These are phyloP conservation scores for Heterodera carotae DNA, from an alignment of 1,140 invertebrate genomes.

Conservation along the genomic window DNA sequence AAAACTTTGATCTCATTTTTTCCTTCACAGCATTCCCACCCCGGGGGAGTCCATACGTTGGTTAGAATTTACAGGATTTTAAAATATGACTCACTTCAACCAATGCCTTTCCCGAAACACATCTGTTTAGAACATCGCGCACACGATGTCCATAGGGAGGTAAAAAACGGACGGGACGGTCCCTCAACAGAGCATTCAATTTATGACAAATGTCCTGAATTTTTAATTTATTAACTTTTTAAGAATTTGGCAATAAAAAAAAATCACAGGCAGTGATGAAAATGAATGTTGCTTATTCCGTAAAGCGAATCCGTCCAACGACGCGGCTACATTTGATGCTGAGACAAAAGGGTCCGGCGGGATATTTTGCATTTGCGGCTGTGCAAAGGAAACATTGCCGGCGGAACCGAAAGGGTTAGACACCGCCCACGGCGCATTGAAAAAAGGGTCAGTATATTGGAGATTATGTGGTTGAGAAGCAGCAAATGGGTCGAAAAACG, in stretches of 20 bases:
- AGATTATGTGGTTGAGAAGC: not conserved
- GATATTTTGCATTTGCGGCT: not conserved
- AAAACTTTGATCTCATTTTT: no score
- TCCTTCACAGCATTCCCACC: no score
- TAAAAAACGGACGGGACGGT: not conserved
- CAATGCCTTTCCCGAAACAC: not conserved
- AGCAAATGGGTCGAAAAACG: not conserved
- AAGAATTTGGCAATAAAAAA: not conserved
- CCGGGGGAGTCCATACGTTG: no score
- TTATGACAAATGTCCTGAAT: not conserved
- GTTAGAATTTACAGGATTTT: no score
- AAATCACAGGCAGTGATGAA: constrained; percentile 1
- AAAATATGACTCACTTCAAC: not conserved
- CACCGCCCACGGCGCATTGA: not conserved
- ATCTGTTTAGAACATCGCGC: not conserved
- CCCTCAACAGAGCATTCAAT: not conserved
- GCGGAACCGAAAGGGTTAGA: not conserved
- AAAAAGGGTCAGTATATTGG: not conserved
- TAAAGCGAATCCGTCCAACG: constrained; percentile 37
- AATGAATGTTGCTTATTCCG: constrained; percentile 25
- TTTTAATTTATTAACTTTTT: not conserved
- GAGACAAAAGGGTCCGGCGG: not conserved
- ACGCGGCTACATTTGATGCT: constrained; percentile 29
- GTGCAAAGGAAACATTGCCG: not conserved
- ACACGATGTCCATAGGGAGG: not conserved